Base-by-base conservation (phyloP, 92 coral and sea anemone genomes). In the Heteractis magnifica region DNA sequence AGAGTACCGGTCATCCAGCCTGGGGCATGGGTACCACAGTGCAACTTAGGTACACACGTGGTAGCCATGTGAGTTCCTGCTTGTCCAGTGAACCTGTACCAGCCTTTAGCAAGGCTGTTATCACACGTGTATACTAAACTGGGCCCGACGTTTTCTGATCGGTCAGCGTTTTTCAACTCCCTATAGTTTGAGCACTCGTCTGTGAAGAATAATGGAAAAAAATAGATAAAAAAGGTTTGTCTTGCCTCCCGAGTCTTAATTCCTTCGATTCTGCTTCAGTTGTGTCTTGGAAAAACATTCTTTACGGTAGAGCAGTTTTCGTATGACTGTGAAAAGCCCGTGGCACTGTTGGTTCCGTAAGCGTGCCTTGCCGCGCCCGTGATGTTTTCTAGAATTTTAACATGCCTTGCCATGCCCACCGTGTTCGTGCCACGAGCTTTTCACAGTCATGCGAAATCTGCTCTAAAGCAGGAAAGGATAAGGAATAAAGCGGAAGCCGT, bases 31-130 rank as follows among this genome's bases (percentile, higher is more conserved):
- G 85, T 53, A 49, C 85, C 85, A 56, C 85, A 82, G 79, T 82
- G 85, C 9, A 52, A 59, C 34, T 10, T n/a, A 6, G 72, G 78
- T 4, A 71, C 70, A 55, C 85, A 82, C 11, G 53, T n/a, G 19
- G 76, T 71, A 26, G 85, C 85, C 79, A 82, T 82, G 49, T 80
- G 75, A 6, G 83, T 52, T 18, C 79, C 86, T 48, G 86, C 86
- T 34, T 53, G 44, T 19, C 86, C 86, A 6, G 77, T 72, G 49
- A 82, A 82, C 49, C 86, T 82, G 86, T 82, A 82, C 86, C 86
- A 82, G 26, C 79, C 86, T 70, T 34, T 4, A 52, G 73, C 12
- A 12, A 81, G 78, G 18, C 16, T 52, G 2, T 13, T 50, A 26
- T 81, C 85, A 72, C 85, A 81, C 21, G 59, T 81, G 51, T 81